Evolutionary conservation across 2,797 vertebrate species (phyloP).

Genomic region (Vultur gryphus): DNA sequence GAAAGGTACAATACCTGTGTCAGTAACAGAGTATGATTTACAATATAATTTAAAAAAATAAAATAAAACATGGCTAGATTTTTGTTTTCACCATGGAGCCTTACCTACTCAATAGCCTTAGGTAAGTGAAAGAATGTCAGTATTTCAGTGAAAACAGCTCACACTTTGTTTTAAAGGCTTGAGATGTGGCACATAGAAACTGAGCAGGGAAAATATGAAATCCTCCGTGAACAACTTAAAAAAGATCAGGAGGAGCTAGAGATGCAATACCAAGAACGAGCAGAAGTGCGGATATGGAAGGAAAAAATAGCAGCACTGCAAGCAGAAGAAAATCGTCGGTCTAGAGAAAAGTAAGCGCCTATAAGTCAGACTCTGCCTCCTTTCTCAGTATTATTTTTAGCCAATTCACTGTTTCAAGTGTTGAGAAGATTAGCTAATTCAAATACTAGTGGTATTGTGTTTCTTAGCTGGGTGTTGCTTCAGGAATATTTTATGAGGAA

Average conservation of each 20-base stretch:
- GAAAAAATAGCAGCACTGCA: slow-evolving; percentile 69
- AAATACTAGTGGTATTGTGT: background rate
- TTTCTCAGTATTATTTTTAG: background rate
- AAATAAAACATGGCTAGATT: background rate
- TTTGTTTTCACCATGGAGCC: background rate
- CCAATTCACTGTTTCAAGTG: background rate
- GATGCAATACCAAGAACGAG: slow-evolving; percentile 49
- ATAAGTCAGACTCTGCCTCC: background rate
- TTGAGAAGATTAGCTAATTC: background rate
- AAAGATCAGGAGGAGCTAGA: slow-evolving; percentile 69
- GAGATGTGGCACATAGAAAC: slow-evolving; percentile 79
- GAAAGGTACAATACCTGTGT: background rate
- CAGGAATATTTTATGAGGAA: background rate
- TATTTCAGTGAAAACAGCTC: background rate
- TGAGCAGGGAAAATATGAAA: slow-evolving; percentile 71
- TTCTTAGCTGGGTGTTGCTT: background rate
- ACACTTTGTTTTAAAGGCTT: slow-evolving; percentile 36
- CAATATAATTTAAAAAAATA: background rate
- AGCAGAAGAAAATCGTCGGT: slow-evolving; percentile 56
- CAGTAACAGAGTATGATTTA: background rate
- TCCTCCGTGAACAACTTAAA: slow-evolving; percentile 54
- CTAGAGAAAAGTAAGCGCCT: slow-evolving; percentile 72
- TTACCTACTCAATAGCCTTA: background rate
- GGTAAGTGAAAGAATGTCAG: background rate
- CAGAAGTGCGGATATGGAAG: slow-evolving; percentile 60